Base-by-base conservation (phyloP, 2,888 invertebrate genomes). In the Ischnura elegans region DNA sequence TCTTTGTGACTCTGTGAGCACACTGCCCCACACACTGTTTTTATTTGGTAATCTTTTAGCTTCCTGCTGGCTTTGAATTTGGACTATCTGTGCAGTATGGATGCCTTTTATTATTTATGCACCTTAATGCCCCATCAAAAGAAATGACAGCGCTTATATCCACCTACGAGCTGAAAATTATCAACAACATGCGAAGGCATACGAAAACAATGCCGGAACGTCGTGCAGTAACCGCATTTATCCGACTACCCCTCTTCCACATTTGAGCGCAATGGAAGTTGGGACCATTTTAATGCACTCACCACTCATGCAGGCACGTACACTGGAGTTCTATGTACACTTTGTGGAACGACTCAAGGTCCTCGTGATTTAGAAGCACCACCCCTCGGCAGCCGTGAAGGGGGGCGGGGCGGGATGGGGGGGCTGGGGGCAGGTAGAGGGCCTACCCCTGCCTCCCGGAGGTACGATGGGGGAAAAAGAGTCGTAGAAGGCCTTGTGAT, bases 301-400 rank as follows among this genome's bases (percentile, higher is more conserved):
- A 13, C 76, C 36, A 8, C 36, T 36, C 13, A 76, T 10, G 36
- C 61, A n/a, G 61, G 61, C 36, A 36, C 16, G 76, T 76, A 76
- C 36, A 16, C 29, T 76, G 76, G 29, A 76, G 36, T 76, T 76
- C 76, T 76, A 76, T 76, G 76, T 36, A 76, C 76, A 76, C 76
- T 76, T 61, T 10, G 76, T 13, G 36, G 76, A 76, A 76, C 66
- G 36, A 76, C 29, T 76, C 76, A 36, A 76, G 76, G 76, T 36
- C 36, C 76, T 76, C 76, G 36, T 76, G 76, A 29, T 76, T 36
- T 76, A 36, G 36, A 76, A 76, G 76, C 76, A 13, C 76, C 36
- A 36, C n/a, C n/a, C n/a, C n/a, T n/a, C n/a, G n/a, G n/a, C n/a
- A 25, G 29, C 0, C 13, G 6, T 29, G 66, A 29, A 21, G 29